A percentile compares a stretch with the other conserved stretches of the same genome.
Evolutionary conservation across 2,888 invertebrate genomes (phyloP).

Genomic region (Azorinus chamasolen): DNA sequence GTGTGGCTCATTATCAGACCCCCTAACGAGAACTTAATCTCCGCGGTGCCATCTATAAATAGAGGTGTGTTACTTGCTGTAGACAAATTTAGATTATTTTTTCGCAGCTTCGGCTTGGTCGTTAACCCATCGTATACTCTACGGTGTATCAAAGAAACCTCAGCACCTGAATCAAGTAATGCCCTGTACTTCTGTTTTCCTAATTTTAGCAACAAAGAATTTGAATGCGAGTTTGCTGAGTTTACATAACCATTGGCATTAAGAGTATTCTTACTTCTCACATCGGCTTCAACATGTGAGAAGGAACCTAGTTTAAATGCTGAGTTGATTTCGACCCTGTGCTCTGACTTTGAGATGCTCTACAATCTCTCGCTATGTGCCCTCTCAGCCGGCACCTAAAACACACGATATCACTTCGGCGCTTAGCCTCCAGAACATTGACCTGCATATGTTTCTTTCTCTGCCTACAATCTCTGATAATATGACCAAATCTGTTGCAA

Average conservation of each 20-base stretch:
- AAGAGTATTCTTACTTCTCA: not conserved
- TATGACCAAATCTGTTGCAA: too few species aligned
- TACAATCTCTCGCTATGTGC: conserved; percentile 13
- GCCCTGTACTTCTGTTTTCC: conserved; percentile 34
- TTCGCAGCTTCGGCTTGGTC: conserved; percentile 16
- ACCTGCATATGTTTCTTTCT: too few species aligned
- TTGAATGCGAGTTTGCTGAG: conserved; percentile 1
- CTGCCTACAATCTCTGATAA: too few species aligned
- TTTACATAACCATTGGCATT: not conserved
- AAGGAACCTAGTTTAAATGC: conserved; percentile 8
- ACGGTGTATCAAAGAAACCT: conserved; percentile 31
- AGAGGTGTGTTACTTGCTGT: conserved; percentile 3
- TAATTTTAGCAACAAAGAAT: conserved; percentile 16
- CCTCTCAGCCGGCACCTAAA: conserved; percentile 8
- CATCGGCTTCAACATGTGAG: conserved; percentile 15
- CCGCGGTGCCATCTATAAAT: conserved; percentile 15
- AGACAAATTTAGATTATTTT: conserved; percentile 8
- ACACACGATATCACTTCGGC: not conserved
- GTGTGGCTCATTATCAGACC: conserved; percentile 11
- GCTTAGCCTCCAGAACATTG: too few species aligned
- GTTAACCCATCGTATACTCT: conserved; percentile 73
- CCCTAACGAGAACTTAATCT: conserved; percentile 13
- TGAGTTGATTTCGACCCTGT: too few species aligned
- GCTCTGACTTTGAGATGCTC: not conserved
- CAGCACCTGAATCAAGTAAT: conserved; percentile 35